Conservation (phyloP, 64 coral and sea anemone genomes). For the Montipora capricornis region DNA sequence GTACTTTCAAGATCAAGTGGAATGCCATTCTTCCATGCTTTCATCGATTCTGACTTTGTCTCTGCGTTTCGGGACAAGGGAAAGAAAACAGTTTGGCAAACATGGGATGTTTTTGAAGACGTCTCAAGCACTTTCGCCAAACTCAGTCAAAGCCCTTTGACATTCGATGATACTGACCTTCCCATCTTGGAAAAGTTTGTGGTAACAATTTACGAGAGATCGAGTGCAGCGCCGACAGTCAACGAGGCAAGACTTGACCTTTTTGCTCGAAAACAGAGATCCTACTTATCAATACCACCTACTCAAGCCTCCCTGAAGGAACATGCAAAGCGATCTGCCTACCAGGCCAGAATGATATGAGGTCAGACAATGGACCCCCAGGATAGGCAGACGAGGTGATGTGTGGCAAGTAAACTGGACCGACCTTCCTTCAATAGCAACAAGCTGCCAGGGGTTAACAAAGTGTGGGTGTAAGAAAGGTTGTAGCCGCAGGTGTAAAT, state of each 20-base stretch:
- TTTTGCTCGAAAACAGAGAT: slow-evolving; percentile 48
- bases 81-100: too few relatives aligned
- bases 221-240: slow-evolving; percentile 19
- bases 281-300: slow-evolving; percentile 42
- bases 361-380: slow-evolving; percentile 44
- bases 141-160: too few relatives aligned
- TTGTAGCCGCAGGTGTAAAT: slow-evolving; percentile 32
- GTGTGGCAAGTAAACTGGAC: slow-evolving; percentile 58
- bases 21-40: too few relatives aligned
- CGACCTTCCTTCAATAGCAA: slow-evolving; percentile 53
- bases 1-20: too few relatives aligned
- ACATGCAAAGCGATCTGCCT: slow-evolving; percentile 31
- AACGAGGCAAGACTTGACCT: slow-evolving; percentile 65
- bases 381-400: neutral
- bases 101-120: too few relatives aligned
- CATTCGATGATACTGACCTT: too few relatives aligned
- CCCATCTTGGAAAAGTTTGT: too few relatives aligned
- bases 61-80: too few relatives aligned
- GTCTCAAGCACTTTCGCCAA: too few relatives aligned
- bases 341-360: slow-evolving; percentile 56
- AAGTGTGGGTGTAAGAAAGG: slow-evolving; percentile 66
- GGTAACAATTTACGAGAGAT: neutral
- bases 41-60: too few relatives aligned
- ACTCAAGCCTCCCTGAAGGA: slow-evolving; percentile 69
- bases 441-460: slow-evolving; percentile 61